Percentiles rank a stretch among this genome's conserved stretches.
Evolutionary conservation across 2,113 vertebrate genomes (phyloP).

Genomic region (Macaca fascicularis): T2T-MFA8v1.1 NC_088381.1:116775001-116775500

Average conservation of each 20-base stretch:
- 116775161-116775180: not conserved
- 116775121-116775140: not conserved
- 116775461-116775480: not conserved
- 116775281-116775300: not conserved
- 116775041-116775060: not conserved
- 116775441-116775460: not conserved
- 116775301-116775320: not conserved
- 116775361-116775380: rapidly evolving
- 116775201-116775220: not conserved
- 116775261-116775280: not conserved
- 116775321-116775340: not conserved
- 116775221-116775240: not conserved
- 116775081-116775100: not conserved
- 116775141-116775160: not conserved
- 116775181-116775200: not conserved
- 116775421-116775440: not conserved
- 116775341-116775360: not conserved
- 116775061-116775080: not conserved
- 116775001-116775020: not conserved
- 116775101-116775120: not conserved
- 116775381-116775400: not conserved
- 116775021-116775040: not conserved
- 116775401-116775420: not conserved
- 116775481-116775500: not conserved
- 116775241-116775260: not conserved